Conservation (phyloP, 2,797 vertebrate species). For the Borostomias antarcticus region DNA sequence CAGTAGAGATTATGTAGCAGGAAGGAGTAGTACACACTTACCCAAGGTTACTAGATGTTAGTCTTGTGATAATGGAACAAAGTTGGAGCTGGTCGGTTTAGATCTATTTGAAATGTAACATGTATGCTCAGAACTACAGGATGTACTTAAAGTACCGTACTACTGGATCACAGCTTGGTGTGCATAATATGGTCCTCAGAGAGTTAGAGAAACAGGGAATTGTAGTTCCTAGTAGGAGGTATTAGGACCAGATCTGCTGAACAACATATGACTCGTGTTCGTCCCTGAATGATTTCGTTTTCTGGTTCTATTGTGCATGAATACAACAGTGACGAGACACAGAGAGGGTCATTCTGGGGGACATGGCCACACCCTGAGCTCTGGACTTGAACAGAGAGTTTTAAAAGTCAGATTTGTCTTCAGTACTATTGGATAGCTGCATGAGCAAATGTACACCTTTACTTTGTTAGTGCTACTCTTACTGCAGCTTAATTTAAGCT, state of each 20-base stretch:
- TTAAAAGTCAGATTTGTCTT: not conserved
- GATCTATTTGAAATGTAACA: too few species aligned
- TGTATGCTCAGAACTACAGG: too few species aligned
- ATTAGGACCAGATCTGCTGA: conserved; percentile 13
- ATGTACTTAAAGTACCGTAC: too few species aligned
- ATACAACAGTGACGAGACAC: conserved; percentile 9
- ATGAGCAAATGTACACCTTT: not conserved
- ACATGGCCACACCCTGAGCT: conserved; percentile 31
- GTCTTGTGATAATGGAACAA: too few species aligned
- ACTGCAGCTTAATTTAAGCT: conserved; percentile 2
- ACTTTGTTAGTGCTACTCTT: too few species aligned
- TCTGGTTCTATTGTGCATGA: conserved; percentile 26
- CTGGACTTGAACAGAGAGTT: conserved; percentile 24
- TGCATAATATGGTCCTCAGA: not conserved
- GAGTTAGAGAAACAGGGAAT: too few species aligned
- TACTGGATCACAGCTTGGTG: not conserved
- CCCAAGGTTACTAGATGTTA: too few species aligned
- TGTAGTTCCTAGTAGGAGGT: conserved; percentile 13
- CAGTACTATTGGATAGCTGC: not conserved
- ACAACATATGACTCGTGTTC: conserved; percentile 11
- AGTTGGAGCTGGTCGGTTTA: too few species aligned
- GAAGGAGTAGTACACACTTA: too few species aligned
- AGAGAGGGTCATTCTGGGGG: conserved; percentile 35
- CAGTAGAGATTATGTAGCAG: too few species aligned
- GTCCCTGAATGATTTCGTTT: conserved; percentile 33